Base-by-base conservation (phyloP, 2,797 vertebrate genomes). In the Onychomys leucogaster region DNA sequence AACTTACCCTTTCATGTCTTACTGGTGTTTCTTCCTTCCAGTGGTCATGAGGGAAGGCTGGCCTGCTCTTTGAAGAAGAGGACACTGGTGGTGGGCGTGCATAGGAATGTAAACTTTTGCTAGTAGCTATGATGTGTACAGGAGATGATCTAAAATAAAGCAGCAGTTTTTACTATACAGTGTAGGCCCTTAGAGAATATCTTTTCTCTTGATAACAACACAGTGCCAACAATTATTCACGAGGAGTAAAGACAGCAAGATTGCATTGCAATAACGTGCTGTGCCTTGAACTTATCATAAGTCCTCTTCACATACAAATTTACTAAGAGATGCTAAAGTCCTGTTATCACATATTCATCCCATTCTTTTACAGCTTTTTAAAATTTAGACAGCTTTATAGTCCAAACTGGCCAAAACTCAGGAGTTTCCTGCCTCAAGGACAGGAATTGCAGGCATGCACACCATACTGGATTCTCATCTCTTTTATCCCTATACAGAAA, bases 81-180 rank as follows among this genome's bases (percentile, higher is more conserved):
- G 99, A 99, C 94, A 96, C 96, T 97, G 99, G 99, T n/a, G 99
- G 99, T 95, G 99, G 99, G 91, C 99, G 99, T 94, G 99, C 99
- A 82, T 99, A 99, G 99, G 99, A 99, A 99, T 99, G 99, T 99
- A 99, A 99, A 99, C 99, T 99, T 99, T 99, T 99, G 98, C 99
- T 99, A 98, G 98, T 99, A 98, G 99, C 99, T 98, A 99, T 99
- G 98, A 99, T 99, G 98, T 99, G 99, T 97, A 99, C 99, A 97
- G 99, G 99, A 99, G 99, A 99, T 98, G 99, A 99, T 99, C 99
- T 99, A 98, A 87, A 98, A 98, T 0, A 97, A 95, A 97, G 95
- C 92, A 81, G 77, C 1, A 0, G 14, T 75, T 97, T 98, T 97
- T 88, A 90, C 57, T 23, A n/a, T 81, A 80, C 85, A 88, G 27